These are phyloP conservation scores for Amblyopsis hoosieri DNA, from an alignment of 2,797 vertebrate species.

Conservation along the genomic window DNA sequence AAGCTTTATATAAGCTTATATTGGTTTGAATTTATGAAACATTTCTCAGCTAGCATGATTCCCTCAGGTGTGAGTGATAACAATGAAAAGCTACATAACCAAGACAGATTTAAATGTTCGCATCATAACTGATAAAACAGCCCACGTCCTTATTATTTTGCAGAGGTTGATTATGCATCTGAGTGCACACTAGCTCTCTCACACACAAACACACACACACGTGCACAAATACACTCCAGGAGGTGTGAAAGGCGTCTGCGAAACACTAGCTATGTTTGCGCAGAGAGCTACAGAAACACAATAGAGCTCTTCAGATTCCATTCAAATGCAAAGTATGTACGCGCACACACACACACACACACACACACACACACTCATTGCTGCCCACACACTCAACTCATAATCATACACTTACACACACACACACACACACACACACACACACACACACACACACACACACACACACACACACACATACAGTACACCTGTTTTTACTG, in stretches of 20 bases:
- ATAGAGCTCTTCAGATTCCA: constrained; percentile 50
- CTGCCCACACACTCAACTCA: constrained; percentile 51
- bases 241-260: constrained; percentile 46
- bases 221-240: constrained; percentile 14
- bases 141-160: constrained; percentile 22
- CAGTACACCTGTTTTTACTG: constrained; percentile 17
- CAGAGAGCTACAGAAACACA: constrained; percentile 49
- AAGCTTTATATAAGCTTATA: neutral
- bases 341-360: constrained; percentile 7
- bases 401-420: constrained; percentile 38
- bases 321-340: constrained; percentile 57
- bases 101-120: neutral
- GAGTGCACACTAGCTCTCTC: constrained; percentile 1
- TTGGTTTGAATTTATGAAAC: neutral
- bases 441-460: constrained; percentile 6
- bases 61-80: neutral
- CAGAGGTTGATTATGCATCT: constrained; percentile 14
- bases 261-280: constrained; percentile 58
- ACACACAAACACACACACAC: neutral
- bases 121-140: constrained; percentile 1
- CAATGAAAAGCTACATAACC: constrained; percentile 5
- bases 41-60: neutral
- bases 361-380: constrained; percentile 13
- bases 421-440: constrained; percentile 11
- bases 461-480: constrained; percentile 8